Evolutionary conservation across 2,888 invertebrate genomes (phyloP), one percentile per base, ranked within the genome.

Genomic region (Latrodectus elegans): DNA sequence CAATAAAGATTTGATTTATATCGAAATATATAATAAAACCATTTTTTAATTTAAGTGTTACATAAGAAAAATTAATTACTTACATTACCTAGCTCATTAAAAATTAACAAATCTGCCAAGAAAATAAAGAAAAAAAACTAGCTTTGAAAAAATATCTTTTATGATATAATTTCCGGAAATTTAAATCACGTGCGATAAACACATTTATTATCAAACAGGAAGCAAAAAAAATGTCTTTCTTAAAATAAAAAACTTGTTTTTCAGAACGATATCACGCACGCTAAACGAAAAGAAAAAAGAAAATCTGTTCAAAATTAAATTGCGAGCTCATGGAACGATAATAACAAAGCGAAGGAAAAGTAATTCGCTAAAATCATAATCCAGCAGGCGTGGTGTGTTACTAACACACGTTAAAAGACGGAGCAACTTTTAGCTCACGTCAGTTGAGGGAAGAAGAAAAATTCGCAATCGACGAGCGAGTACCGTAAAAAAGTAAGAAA

Each of bases 361-460:
- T 79, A 77, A 77, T 64, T 75, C 53, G 22, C 86, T 38, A 38
- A 86, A 81, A 86, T 81, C 76, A 77, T 77, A 81, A 86, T 81
- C 71, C 55, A 77, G 77, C 86, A 86, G 86, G 86, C 86, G 86
- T 86, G 86, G 86, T 81, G 76, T 17, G 51, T 49, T 72, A 65
- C 53, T 71, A 79, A 79, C 49, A 72, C 71, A 71, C 79, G 71
- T 71, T 60, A 73, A 81, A 73, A 81, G 53, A 49, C 60, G 67
- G 86, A 55, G 51, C 49, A 65, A 70, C 70, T 22, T 12, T n/a
- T 53, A 53, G 67, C 71, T n/a, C 55, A 64, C 75, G 65, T 38
- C 81, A 86, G 65, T 75, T 22, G 53, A 68, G 74, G 26, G 68
- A 71, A 79, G 60, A 79, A 79, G 75, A 64, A 84, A 60, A 15